Evolutionary conservation across 2,888 invertebrate genomes (phyloP).

Genomic region (Notocelia uddmanniana): DNA sequence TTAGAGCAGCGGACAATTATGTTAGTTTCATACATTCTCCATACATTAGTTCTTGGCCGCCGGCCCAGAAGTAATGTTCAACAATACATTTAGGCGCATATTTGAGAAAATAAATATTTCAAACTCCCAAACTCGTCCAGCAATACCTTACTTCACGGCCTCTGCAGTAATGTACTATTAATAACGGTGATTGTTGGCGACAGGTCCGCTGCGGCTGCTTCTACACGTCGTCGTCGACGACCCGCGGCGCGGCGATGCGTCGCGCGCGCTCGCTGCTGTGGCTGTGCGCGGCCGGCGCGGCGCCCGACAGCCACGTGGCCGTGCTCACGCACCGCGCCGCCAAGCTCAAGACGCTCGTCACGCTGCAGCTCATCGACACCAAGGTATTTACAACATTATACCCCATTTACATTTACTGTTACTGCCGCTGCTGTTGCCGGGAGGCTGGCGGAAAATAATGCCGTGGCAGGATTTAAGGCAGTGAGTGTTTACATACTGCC

Average conservation of each 20-base stretch:
- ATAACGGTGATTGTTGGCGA: constrained; percentile 43
- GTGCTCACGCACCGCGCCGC: constrained; percentile 92
- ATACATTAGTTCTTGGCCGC: too few species aligned
- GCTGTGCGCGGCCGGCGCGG: constrained; percentile 94
- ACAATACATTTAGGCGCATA: too few species aligned
- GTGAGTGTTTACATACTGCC: too few species aligned
- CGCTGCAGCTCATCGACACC: constrained; percentile 92
- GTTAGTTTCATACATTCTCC: too few species aligned
- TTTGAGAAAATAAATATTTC: too few species aligned
- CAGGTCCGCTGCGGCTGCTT: constrained; percentile 96
- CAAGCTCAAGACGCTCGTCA: constrained; percentile 90
- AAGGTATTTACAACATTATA: constrained; percentile 75
- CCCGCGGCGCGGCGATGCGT: constrained; percentile 79
- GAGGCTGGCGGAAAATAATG: too few species aligned
- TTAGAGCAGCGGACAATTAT: too few species aligned
- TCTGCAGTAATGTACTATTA: not conserved
- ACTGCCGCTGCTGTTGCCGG: too few species aligned
- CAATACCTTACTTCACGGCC: too few species aligned
- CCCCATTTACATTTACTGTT: not conserved
- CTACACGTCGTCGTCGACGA: constrained; percentile 86
- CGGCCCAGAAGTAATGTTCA: too few species aligned
- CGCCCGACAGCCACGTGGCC: constrained; percentile 90
- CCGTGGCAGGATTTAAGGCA: too few species aligned
- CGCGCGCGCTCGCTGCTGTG: constrained; percentile 94
- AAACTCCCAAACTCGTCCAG: too few species aligned